Evolutionary conservation across 2,797 vertebrate species (phyloP), one percentile per base, ranked within the genome.

Genomic region (Crocodylus rhombifer): DNA sequence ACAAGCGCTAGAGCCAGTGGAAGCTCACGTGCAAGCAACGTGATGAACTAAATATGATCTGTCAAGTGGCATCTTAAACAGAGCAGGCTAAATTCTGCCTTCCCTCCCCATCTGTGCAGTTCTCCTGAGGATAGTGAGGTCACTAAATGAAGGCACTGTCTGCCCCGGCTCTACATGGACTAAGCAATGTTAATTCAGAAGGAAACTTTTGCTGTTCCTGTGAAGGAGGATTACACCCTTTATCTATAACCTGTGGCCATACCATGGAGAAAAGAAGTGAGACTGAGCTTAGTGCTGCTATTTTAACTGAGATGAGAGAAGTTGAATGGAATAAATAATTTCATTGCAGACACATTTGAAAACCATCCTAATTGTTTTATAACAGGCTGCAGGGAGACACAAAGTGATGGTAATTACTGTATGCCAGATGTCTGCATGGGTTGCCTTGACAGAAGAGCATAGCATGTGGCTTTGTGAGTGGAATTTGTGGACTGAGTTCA

Each of bases 311-410:
- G 62, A 62, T 58, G 5, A 91, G 92, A 94, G 77, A 76, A 78
- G 64, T 71, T 21, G 6, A 91, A 77, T 5, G 88, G 79, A 89
- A 62, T 79, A 80, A 90, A 75, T 84, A 15, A 42, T 55, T 95
- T 94, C 51, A 88, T 96, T 87, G 36, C 69, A 87, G 87, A 79
- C 80, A 16, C 30, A 51, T 88, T 87, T 97, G 85, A 96, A 95
- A 94, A 87, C 85, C 42, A n/a, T 85, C 58, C 88, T 84, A 93
- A 95, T 95, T 96, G 67, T 96, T 94, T 97, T 95, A 76, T 89
- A 93, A 88, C 94, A 97, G 97, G 97, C 95, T 95, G 95, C 94
- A 58, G 96, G 93, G 92, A 97, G 95, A 90, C 91, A 89, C 96
- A 97, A 83, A 95, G 77, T 96, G 92, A 83, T 91, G 96, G 97